Base-by-base conservation (phyloP, 2,888 invertebrate species). In the Thyatira batis region DNA sequence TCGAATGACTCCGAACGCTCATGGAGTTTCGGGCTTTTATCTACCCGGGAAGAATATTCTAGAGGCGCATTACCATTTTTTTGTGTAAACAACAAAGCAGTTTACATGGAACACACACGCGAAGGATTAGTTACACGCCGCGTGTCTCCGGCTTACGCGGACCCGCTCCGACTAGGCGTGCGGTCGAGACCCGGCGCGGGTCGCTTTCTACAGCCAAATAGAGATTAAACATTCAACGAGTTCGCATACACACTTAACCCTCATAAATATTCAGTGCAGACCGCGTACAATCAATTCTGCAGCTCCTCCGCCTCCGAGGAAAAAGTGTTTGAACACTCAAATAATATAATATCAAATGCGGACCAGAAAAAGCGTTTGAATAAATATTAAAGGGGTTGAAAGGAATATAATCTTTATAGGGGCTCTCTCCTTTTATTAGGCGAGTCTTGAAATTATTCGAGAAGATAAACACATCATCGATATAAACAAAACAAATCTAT, bases 211-310 rank as follows among this genome's bases (percentile, higher is more conserved):
- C 81, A 74, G 69, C 81, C 85, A 84, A 85, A 85, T 82, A 85
- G 67, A 87, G 86, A 91, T 92, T 90, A 91, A 92, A 92, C 88
- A 92, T 92, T 92, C 91, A 91, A 82, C 82, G 86, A 86, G 84
- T 87, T 87, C 85, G 84, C 86, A 86, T 88, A 89, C 85, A 90
- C 90, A 90, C 91, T 90, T 90, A 88, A 87, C 89, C 87, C 87
- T 89, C 82, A 89, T 92, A 89, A 89, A 92, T 91, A 91, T 91
- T 89, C 89, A 87, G 82, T 63, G 65, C 76, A 82, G 83, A 87
- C 83, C 85, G 77, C 87, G 84, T 77, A 87, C 89, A 89, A 91
- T 89, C 89, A 90, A 90, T 92, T 90, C 88, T 85, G 81, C 80
- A 80, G 78, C 79, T 76, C 71, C 73, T n/a, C 72, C 68, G 71